These are phyloP conservation scores for Melozone crissalis DNA, from an alignment of 2,113 vertebrate genomes.

Conservation along the genomic window DNA sequence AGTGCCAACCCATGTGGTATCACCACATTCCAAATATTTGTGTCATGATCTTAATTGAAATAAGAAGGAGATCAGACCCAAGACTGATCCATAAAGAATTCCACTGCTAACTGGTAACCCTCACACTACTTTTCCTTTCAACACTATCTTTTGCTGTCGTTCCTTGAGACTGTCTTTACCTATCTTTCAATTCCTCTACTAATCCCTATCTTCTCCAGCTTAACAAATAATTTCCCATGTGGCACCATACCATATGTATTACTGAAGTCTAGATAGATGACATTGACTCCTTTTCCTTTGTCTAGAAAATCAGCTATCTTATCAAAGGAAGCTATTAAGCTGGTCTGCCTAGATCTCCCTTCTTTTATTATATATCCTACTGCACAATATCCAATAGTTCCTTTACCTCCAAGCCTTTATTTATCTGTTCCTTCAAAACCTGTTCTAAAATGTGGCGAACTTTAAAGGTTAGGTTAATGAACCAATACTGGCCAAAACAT, in stretches of 20 bases:
- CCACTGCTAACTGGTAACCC: constrained; percentile 16
- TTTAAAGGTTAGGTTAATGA: not conserved
- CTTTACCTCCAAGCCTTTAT: not conserved
- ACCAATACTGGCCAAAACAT: not conserved
- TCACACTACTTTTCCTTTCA: constrained; percentile 10
- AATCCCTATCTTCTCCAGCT: constrained; percentile 61
- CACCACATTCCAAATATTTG: not conserved
- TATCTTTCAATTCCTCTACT: constrained; percentile 51
- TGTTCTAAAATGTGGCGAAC: not conserved
- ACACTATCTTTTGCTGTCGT: constrained; percentile 22
- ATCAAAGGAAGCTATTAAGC: constrained; percentile 47
- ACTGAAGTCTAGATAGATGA: constrained; percentile 13
- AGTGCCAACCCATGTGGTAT: not conserved
- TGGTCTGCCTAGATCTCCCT: not conserved
- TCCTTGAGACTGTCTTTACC: constrained; percentile 38
- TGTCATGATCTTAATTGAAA: constrained; percentile 32
- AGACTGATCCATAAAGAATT: constrained; percentile 42
- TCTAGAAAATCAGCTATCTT: constrained; percentile 62
- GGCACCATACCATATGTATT: not conserved
- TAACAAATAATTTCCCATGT: constrained; percentile 62
- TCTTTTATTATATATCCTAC: not conserved
- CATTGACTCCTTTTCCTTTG: constrained; percentile 43
- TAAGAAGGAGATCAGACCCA: not conserved
- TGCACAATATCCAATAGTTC: not conserved
- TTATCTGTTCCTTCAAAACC: not conserved